These are phyloP conservation scores for Erpetoichthys calabaricus DNA, from an alignment of 2,797 vertebrate genomes.

Conservation along the genomic window DNA sequence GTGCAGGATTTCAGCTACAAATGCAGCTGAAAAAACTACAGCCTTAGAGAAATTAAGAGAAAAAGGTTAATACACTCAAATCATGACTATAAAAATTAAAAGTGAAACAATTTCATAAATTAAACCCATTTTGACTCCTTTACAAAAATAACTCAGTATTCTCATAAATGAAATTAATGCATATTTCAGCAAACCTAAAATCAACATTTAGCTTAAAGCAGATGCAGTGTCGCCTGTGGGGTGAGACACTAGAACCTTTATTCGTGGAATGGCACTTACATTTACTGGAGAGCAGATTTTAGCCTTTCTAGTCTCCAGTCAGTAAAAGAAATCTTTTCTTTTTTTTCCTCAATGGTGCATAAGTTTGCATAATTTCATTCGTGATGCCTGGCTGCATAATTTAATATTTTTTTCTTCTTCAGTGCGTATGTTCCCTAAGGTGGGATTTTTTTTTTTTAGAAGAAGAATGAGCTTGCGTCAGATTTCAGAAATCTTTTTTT, in stretches of 20 bases:
- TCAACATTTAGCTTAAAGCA: conserved; percentile 14
- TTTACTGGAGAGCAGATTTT: neutral
- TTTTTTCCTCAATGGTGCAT: neutral
- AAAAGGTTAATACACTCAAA: too few species aligned
- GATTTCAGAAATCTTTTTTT: neutral
- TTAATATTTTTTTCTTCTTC: neutral
- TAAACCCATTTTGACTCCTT: too few species aligned
- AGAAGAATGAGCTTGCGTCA: neutral
- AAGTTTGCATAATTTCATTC: conserved; percentile 9
- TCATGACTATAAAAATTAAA: too few species aligned
- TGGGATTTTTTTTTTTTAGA: neutral
- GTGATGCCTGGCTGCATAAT: conserved; percentile 5
- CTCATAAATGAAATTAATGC: too few species aligned
- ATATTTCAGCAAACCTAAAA: too few species aligned
- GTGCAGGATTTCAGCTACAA: too few species aligned
- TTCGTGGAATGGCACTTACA: neutral
- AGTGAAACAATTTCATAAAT: too few species aligned
- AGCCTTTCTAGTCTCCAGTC: neutral
- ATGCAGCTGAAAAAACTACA: too few species aligned
- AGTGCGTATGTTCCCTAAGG: neutral
- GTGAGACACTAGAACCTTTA: neutral
- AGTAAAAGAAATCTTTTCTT: neutral
- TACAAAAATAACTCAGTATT: too few species aligned
- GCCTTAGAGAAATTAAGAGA: too few species aligned
- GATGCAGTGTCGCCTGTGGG: conserved; percentile 9